These are phyloP conservation scores for Araneus ventricosus DNA, from an alignment of 1,140 invertebrate genomes.

Conservation along the genomic window DNA sequence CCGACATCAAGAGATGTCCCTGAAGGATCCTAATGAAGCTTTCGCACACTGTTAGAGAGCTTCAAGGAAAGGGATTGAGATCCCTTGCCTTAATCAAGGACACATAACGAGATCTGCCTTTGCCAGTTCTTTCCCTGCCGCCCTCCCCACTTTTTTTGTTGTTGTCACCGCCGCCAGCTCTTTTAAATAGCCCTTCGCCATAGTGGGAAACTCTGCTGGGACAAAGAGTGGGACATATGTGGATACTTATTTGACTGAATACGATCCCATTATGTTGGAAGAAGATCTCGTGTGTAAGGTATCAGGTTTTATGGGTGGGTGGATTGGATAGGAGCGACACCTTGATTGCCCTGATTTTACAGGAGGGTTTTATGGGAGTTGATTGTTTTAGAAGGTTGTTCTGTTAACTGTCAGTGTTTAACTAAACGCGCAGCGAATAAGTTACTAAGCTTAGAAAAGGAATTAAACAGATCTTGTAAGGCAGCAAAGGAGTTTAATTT, in stretches of 20 bases:
- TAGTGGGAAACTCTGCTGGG: background rate
- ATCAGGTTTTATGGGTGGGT: too few species aligned
- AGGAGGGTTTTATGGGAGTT: too few species aligned
- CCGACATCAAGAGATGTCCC: constrained; percentile 57
- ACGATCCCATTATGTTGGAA: background rate
- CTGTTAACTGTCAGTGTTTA: too few species aligned
- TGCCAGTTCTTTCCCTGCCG: background rate
- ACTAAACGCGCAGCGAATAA: too few species aligned
- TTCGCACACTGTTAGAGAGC: constrained; percentile 43
- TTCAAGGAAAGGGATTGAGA: background rate
- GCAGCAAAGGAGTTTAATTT: too few species aligned
- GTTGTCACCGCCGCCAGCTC: background rate
- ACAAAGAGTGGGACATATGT: background rate
- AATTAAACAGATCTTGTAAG: too few species aligned
- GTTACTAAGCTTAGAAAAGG: too few species aligned
- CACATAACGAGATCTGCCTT: constrained; percentile 56
- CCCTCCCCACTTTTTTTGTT: background rate
- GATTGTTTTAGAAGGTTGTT: too few species aligned
- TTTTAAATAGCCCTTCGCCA: constrained; percentile 22
- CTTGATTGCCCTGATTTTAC: too few species aligned
- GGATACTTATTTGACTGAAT: background rate
- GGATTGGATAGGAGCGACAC: too few species aligned
- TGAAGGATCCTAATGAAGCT: constrained; percentile 60
- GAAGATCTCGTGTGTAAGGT: background rate
- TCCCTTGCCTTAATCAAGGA: constrained; percentile 51